Evolutionary conservation across 1,140 invertebrate species (phyloP), one percentile per base, ranked within the genome.

Genomic region (Drosophila subpulchrella): DNA sequence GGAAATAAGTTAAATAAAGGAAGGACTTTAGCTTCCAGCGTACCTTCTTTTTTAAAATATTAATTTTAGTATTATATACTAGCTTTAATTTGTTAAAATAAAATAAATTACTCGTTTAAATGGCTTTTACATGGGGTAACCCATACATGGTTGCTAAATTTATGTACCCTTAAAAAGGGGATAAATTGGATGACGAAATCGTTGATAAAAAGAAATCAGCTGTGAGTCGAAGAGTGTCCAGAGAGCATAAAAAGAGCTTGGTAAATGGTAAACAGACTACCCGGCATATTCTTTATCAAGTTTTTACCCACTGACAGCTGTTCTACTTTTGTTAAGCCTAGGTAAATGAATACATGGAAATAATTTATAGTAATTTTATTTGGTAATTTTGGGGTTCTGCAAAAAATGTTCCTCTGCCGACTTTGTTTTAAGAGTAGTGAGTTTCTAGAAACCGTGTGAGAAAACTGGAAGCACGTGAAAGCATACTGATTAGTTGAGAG

Each of bases 401-500:
- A 20, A 20, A 8, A 11, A 15, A 34, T 34, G 17, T 8, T 32
- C 32, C 8, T 15, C 10, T 4, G 15, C 4, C 6, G 15, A 48
- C 32, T 6, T 17, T 42, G 10, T 17, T 42, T 48, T 32, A 39
- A 6, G 1, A n/a, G 17, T 11, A 53, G 36, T 7, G 42, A 24
- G 44, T 32, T 42, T 48, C 32, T 48, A 39, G 53, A 81, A 63
- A 58, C 6, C 38, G 57, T 57, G 8, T 68, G 79, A 81, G 54
- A 66, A 36, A 81, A 81, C 60, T 47, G 8, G 72, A 8, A 20
- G 20, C 47, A 20, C 46, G 24, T 13, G 15, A 42, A 15, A 56
- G 44, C 41, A n/a, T 32, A 4, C 24, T 6, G 17, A 15, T 32
- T 20, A 3, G 8, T 11, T 7, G 36, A 50, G 36, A 36, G 47